Conservation (phyloP, 2,797 vertebrate species). For the Peromyscus nudipes region DNA sequence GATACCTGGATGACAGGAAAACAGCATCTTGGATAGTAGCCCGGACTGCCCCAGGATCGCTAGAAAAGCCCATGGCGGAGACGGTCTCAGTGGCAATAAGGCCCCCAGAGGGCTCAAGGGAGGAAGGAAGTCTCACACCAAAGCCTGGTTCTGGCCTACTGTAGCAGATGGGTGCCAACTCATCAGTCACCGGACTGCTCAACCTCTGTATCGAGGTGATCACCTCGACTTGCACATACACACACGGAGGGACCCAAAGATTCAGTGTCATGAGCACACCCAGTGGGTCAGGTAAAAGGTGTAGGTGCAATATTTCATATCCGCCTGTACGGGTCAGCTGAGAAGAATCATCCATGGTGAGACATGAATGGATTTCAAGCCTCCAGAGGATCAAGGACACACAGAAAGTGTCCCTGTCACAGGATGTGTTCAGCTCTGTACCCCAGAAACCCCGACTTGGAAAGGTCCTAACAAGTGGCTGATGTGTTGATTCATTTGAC, state of each 20-base stretch:
- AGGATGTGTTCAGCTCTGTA: background rate
- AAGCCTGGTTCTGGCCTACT: background rate
- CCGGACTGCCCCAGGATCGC: background rate
- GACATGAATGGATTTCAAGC: accelerated
- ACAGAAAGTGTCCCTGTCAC: background rate
- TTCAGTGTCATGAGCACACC: accelerated
- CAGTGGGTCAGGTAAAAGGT: no score
- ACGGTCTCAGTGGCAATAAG: background rate
- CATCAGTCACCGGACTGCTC: background rate
- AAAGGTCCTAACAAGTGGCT: background rate
- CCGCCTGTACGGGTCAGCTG: no score
- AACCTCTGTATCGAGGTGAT: background rate
- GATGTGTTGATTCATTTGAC: background rate
- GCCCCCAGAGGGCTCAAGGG: background rate
- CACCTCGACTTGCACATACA: background rate
- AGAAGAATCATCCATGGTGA: background rate
- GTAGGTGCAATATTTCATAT: background rate
- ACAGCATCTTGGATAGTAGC: background rate
- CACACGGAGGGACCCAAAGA: accelerated
- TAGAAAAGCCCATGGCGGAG: background rate
- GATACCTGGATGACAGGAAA: background rate
- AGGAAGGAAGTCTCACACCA: background rate
- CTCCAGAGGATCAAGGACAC: no score
- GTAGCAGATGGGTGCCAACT: background rate
- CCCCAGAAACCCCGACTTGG: background rate